Evolutionary conservation across 2,888 invertebrate species (phyloP), one percentile per base, ranked within the genome.

Genomic region (Callosobruchus maculatus): DNA sequence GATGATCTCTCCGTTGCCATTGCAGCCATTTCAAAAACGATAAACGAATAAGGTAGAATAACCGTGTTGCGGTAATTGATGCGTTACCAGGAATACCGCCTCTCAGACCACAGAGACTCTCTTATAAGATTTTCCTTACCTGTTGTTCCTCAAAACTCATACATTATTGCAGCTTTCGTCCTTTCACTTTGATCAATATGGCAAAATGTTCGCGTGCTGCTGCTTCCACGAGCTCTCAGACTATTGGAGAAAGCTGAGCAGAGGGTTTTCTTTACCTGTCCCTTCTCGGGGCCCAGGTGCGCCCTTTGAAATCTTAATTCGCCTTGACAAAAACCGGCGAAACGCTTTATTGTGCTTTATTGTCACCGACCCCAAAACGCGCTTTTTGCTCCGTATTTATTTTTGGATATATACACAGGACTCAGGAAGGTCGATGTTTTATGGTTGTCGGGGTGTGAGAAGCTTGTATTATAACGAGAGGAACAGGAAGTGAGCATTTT

Each of bases 231-330:
- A 49, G 49, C 49, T 49, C 49, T 18, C 13, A 13, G 49, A 49
- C 49, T 49, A 49, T 0, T 1, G 1, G 49, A 49, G 7, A 49
- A 49, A 49, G 7, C 49, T 1, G 49, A 49, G 49, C 49, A 49
- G 49, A 49, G 49, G 13, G 49, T 7, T 13, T 13, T 49, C 49
- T 49, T 49, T 49, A 49, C 49, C 49, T 49, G 49, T 26, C 49
- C 49, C 13, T 49, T 13, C 49, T 49, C 49, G 18, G 13, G 49
- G 49, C 81, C 78, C 83, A 83, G 84, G 82, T 83, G 83, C 77
- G 78, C 78, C 81, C 75, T 83, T 83, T 83, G 80, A 84, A 82
- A 82, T 81, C 84, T 83, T 81, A 83, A 83, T 83, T 83, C 79
- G 79, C 82, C 82, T 82, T 81, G 83, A 82, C 79, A 78, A 67